phyloP scores from a whole-genome alignment of 2,113 vertebrate genomes.

The Peucedramus taeniatus region DNA sequence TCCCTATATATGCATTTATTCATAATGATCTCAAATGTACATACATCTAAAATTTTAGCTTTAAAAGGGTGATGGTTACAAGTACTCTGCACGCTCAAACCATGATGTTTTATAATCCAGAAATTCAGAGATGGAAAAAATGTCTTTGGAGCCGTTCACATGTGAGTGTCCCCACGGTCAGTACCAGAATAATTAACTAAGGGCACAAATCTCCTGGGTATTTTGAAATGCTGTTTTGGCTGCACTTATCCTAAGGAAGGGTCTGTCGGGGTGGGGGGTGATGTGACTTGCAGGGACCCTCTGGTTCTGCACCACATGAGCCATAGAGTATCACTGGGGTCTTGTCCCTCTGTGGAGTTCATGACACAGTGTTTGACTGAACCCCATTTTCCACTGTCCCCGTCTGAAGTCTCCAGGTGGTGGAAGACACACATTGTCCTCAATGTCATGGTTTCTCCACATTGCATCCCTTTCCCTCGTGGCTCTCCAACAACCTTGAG shows the following conservation, averaged over 20 bases:
- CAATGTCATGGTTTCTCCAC: background rate
- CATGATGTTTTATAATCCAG: background rate
- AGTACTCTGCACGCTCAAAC: background rate
- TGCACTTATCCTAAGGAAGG: fast-evolving
- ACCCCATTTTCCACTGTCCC: fast-evolving
- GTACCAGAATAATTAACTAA: background rate
- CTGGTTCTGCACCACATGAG: background rate
- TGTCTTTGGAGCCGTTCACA: background rate
- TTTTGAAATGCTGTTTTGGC: background rate
- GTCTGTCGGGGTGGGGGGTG: fast-evolving
- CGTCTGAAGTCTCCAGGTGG: fast-evolving
- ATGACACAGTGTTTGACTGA: fast-evolving
- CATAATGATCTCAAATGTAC: background rate
- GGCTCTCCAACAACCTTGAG: fast-evolving
- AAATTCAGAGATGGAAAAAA: background rate
- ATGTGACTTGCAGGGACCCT: background rate
- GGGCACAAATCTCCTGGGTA: background rate
- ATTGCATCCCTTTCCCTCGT: fast-evolving
- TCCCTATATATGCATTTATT: background rate
- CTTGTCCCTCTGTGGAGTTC: background rate
- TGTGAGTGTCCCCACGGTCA: fast-evolving
- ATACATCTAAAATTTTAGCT: background rate
- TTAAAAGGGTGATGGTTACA: background rate
- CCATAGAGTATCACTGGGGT: fast-evolving
- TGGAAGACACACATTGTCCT: background rate